Evolutionary conservation across 2,797 vertebrate genomes (phyloP).

Genomic region (Ateles fusciceps): DNA sequence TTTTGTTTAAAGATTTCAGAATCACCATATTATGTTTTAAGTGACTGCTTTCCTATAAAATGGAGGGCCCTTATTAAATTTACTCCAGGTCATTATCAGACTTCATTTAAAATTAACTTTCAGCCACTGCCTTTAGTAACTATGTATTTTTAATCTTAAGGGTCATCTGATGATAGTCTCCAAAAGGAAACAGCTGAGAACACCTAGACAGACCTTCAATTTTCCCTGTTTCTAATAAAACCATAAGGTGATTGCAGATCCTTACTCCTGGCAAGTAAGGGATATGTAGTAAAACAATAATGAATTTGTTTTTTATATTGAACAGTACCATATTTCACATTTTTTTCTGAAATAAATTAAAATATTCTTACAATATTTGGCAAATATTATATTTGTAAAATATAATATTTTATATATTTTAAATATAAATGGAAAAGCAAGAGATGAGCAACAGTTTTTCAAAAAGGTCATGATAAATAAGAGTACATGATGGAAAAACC

Average conservation of each 20-base stretch:
- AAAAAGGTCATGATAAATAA: background rate
- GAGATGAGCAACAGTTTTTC: background rate
- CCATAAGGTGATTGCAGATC: background rate
- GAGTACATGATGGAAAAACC: background rate
- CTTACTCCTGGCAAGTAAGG: background rate
- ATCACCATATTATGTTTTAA: slow-evolving; percentile 70
- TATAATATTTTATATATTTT: background rate
- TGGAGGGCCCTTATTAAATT: slow-evolving; percentile 61
- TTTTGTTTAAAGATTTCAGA: slow-evolving; percentile 77
- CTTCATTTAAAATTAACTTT: slow-evolving; percentile 77
- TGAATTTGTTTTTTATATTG: background rate
- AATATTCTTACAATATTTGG: background rate
- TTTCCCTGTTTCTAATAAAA: background rate
- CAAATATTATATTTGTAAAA: background rate
- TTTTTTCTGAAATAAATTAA: background rate
- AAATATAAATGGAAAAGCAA: slow-evolving; percentile 8
- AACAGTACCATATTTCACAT: background rate
- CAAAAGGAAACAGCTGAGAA: slow-evolving; percentile 27
- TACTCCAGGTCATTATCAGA: slow-evolving; percentile 62
- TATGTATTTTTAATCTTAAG: slow-evolving; percentile 63
- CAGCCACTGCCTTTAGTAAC: slow-evolving; percentile 55
- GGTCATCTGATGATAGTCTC: slow-evolving; percentile 35
- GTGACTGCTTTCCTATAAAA: slow-evolving; percentile 67
- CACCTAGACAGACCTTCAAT: background rate
- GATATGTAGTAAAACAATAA: background rate